A percentile compares a stretch with the other conserved stretches of the same genome.
These are phyloP conservation scores for Pseudomyrmex cubaensis DNA, from an alignment of 1,140 invertebrate species.

Conservation along the genomic window DNA sequence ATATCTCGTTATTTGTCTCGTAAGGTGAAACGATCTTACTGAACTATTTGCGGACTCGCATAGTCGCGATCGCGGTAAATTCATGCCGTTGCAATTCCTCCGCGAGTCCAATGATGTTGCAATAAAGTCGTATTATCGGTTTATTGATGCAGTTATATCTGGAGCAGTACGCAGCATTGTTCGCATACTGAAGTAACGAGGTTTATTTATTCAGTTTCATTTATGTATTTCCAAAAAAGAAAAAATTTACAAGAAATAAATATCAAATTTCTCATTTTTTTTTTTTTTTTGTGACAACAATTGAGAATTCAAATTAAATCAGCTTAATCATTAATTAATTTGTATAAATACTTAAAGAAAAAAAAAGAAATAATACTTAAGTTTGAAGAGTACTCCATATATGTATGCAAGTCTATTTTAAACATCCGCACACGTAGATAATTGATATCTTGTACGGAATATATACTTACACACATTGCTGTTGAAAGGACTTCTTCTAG, in stretches of 20 bases:
- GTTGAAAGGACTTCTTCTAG: conserved; percentile 24
- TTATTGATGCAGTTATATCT: conserved; percentile 44
- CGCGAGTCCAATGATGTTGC: conserved; percentile 23
- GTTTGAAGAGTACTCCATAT: background rate
- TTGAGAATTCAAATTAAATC: no score
- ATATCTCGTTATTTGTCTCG: background rate
- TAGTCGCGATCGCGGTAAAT: conserved; percentile 47
- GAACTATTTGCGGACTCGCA: conserved; percentile 5
- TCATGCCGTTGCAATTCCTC: conserved; percentile 16
- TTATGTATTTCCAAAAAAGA: background rate
- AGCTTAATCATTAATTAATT: background rate
- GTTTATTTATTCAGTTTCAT: conserved; percentile 6
- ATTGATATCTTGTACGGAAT: conserved; percentile 1
- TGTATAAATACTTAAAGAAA: background rate
- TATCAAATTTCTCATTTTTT: no score
- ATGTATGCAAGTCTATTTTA: background rate
- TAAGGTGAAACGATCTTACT: conserved; percentile 27
- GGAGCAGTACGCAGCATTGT: background rate
- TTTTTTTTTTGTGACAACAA: no score
- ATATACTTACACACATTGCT: conserved; percentile 27
- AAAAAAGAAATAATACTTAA: background rate
- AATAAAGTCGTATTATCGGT: conserved; percentile 60
- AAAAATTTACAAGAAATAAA: conserved; percentile 35
- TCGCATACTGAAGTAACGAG: background rate
- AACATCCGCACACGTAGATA: conserved; percentile 9